Evolutionary conservation across 2,113 vertebrate species (phyloP), one percentile per base, ranked within the genome.

Genomic region (Hydropotes inermis): DNA sequence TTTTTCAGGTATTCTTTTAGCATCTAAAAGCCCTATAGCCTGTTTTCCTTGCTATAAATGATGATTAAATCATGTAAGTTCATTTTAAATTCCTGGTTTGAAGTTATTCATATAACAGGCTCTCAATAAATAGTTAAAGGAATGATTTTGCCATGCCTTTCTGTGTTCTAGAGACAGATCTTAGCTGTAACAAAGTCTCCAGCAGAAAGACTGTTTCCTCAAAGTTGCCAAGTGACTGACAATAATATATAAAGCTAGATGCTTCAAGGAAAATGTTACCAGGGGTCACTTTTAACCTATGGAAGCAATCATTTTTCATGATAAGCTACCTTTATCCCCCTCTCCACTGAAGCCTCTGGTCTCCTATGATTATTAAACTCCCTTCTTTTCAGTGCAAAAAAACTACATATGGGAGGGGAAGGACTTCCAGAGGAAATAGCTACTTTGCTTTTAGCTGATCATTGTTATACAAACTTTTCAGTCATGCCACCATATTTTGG

Each of bases 261-360:
- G 21, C 86, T 81, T 1, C 36, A 97, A 83, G n/a, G 27, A 97
- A 97, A 95, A 95, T 92, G 50, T 96, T 93, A 70, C 3, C 54
- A 79, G 14, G 93, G 97, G 64, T 91, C 45, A 87, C 19, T 93
- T 95, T 97, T 95, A 57, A 97, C 39, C 93, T 78, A 97, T 85
- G 27, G 3, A 79, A 14, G 33, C 2, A 58, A 45, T 79, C 85
- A 19, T 93, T 97, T 98, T 94, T 92, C 50, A 54, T n/a, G 57
- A 79, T 89, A 81, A 81, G 14, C 17, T 45, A 45, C n/a, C 14
- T 21, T 10, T 43, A 55, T 81, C 13, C 28, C 8, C 16, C 5
- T 79, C 23, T 39, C 25, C 1, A 60, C 17, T 28, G 2, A 76
- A 33, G 81, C 39, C 28, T 96, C 60, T 96, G 33, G 43, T 61